Evolutionary conservation across 2,888 invertebrate genomes (phyloP), one percentile per base, ranked within the genome.

Genomic region (Leucophora obtusa): DNA sequence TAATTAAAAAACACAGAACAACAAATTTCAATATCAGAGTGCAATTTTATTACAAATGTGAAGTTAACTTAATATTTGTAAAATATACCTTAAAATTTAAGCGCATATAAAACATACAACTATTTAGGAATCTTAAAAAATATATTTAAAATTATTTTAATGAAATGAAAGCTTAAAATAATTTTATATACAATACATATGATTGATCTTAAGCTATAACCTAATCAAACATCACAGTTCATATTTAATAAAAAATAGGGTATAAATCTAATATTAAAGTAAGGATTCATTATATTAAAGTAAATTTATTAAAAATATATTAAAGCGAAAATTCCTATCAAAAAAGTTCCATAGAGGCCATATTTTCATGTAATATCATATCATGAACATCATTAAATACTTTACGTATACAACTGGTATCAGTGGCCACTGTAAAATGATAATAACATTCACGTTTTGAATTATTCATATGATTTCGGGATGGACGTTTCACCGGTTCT

Each of bases 341-440:
- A 70, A 86, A 73, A 63, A 90, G 85, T 0, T 92, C 91, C 18
- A 92, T 90, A 70, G 90, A 90, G 17, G 86, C 90, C 15, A 93
- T 88, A 84, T 89, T 90, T 62, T 89, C 89, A 33, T 87, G 88
- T 6, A 94, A 87, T 84, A 94, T 93, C 91, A 94, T 93, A 85
- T 93, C 92, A 84, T 94, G 94, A 0, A 95, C 94, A 87, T 94
- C 94, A n/a, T 93, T 90, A 89, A 95, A 95, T 0, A 95, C 94
- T 6, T 92, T 92, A 33, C 93, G 92, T 10, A 95, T 93, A 87
- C 95, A 95, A 84, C 93, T 92, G 0, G 95, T 95, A 86, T 95
- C 94, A 0, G 95, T 95, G 7, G 95, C 95, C 0, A 93, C 92
- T 0, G 95, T 95, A 86, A 93, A 94, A 87, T 95, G 95, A 87